Evolutionary conservation across 2,888 invertebrate genomes (phyloP), one percentile per base, ranked within the genome.

Genomic region (Morpho helenor): DNA sequence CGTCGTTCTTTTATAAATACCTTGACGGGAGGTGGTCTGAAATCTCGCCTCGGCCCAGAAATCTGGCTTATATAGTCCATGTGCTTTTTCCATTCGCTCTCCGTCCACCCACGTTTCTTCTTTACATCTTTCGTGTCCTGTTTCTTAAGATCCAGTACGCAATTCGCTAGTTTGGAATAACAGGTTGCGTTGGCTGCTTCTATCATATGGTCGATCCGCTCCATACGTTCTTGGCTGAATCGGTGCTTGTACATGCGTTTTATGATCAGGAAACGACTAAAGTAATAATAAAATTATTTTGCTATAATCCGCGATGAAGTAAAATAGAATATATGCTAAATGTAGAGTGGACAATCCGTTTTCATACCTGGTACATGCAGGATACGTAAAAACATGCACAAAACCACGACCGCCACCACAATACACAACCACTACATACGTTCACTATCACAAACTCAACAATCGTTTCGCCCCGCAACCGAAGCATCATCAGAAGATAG

Each of bases 71-170:
- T 85, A 44, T 89, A 84, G 8, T 89, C 88, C 86, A 86, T 87
- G 57, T 88, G 90, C 58, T 86, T 87, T 69, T 87, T 87, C 88
- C 89, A 89, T 3, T 88, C 88, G 22, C 77, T 77, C 59, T 85
- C 81, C 0, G 79, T 70, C 88, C 89, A 89, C 0, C 77, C 81
- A 5, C 69, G 71, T 64, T 79, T 87, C 70, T 82, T 87, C 66
- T 78, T 87, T 0, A 74, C 59, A 0, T 85, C 84, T 59, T 82
- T 84, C 0, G 68, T 64, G 7, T 84, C 83, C 10, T 68, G 66
- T 59, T 79, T 83, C 71, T 83, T 88, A 0, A 87, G 70, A 55
- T 85, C 85, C 3, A 89, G 52, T 2, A 74, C 71, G 56, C 82
- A 82, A 65, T 82, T 86, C 0, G 88, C 89, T 1, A 88, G 68